A percentile compares a stretch with the other conserved stretches of the same genome.
Conservation (phyloP, 2,113 vertebrate species). For the Falcunculus frontatus region DNA sequence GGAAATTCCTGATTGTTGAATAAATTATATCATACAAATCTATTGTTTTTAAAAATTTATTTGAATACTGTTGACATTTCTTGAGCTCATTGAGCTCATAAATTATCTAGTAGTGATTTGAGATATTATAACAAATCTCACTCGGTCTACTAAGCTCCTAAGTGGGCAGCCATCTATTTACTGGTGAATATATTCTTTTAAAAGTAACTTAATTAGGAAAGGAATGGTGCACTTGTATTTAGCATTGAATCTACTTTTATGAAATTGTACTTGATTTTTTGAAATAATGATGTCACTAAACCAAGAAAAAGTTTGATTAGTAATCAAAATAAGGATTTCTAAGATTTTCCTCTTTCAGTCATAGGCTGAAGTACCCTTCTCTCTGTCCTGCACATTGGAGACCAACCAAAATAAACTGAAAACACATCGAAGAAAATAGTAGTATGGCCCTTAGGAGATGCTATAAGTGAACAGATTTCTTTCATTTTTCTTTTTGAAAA, state of each 20-base stretch:
- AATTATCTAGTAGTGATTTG: background rate
- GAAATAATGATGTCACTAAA: background rate
- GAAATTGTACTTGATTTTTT: background rate
- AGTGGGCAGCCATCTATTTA: background rate
- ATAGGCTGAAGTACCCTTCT: background rate
- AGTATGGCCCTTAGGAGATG: background rate
- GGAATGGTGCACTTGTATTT: background rate
- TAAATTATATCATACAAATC: background rate
- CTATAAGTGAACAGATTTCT: background rate
- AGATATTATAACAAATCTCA: background rate
- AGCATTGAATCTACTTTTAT: background rate
- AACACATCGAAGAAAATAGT: accelerated
- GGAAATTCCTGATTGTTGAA: background rate
- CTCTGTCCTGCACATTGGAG: background rate
- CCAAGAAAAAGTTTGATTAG: background rate
- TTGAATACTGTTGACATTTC: background rate
- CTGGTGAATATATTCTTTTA: background rate
- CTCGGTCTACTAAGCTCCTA: background rate
- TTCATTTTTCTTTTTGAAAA: background rate
- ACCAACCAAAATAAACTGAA: background rate
- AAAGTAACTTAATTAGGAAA: background rate
- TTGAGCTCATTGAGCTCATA: background rate
- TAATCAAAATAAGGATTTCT: background rate
- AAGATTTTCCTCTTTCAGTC: background rate
- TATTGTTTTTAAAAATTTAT: background rate